Percentiles rank a stretch among this genome's conserved stretches.
phyloP scores from a whole-genome alignment of 2,113 vertebrate genomes.

The Oncorhynchus clarkii region DNA sequence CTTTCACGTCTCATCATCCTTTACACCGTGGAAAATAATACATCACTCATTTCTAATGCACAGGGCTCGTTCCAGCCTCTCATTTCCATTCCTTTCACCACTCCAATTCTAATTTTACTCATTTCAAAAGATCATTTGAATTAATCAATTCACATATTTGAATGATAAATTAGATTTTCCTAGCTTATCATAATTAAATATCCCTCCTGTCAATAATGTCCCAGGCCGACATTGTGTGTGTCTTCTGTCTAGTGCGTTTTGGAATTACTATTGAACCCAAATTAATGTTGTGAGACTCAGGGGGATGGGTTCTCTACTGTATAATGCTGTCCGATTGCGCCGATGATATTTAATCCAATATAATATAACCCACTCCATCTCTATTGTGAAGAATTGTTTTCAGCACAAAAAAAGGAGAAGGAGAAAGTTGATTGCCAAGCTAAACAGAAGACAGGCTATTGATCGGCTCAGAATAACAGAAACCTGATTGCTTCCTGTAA shows the following conservation, averaged over 20 bases:
- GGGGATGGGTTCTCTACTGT: conserved; percentile 42
- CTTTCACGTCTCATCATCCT: background rate
- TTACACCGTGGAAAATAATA: background rate
- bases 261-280: conserved; percentile 60
- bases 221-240: conserved; percentile 43
- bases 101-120: conserved; percentile 33
- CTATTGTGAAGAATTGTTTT: conserved; percentile 30
- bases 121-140: conserved; percentile 43
- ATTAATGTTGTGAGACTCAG: conserved; percentile 51
- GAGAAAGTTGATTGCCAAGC: background rate
- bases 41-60: too few species aligned
- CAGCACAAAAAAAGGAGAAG: conserved; percentile 19
- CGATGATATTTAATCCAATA: conserved; percentile 50
- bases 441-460: conserved; percentile 7
- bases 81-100: conserved; percentile 18
- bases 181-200: conserved; percentile 68
- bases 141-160: conserved; percentile 60
- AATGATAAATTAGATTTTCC: conserved; percentile 58
- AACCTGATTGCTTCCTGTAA: conserved; percentile 12
- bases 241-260: conserved; percentile 37
- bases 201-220: conserved; percentile 58
- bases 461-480: background rate
- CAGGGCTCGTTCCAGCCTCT: background rate
- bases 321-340: conserved; percentile 44
- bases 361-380: conserved; percentile 43